Evolutionary conservation across 2,113 vertebrate species (phyloP).

Genomic region (Catharus minimus): DNA sequence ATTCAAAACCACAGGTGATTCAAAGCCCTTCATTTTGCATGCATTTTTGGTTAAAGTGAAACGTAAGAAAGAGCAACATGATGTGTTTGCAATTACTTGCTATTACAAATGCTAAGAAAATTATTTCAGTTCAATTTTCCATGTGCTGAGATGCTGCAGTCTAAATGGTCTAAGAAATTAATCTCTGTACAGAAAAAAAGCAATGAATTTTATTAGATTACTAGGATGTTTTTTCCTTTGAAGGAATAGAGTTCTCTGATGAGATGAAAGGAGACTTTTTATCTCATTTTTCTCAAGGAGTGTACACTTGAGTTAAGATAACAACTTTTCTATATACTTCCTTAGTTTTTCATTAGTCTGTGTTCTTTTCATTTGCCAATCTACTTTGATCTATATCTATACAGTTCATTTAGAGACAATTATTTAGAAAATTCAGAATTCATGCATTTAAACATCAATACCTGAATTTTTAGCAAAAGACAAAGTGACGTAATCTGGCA

Average conservation of each 20-base stretch:
- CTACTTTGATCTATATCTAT: neutral
- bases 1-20: neutral
- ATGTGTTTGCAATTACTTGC: neutral
- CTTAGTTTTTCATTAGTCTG: neutral
- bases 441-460: neutral
- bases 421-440: neutral
- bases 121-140: neutral
- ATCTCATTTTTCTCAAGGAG: neutral
- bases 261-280: neutral
- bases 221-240: neutral
- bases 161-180: neutral
- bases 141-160: neutral
- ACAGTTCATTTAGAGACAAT: neutral
- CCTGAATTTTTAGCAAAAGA: neutral
- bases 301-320: neutral
- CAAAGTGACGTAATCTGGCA: neutral
- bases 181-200: neutral
- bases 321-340: neutral
- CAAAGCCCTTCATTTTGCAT: neutral
- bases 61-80: neutral
- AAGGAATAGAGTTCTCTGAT: neutral
- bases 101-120: neutral
- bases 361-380: neutral
- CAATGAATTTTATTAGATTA: neutral
- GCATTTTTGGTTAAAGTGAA: neutral